Evolutionary conservation across 2,113 vertebrate genomes (phyloP).

Genomic region (Ariopsis seemanni): DNA sequence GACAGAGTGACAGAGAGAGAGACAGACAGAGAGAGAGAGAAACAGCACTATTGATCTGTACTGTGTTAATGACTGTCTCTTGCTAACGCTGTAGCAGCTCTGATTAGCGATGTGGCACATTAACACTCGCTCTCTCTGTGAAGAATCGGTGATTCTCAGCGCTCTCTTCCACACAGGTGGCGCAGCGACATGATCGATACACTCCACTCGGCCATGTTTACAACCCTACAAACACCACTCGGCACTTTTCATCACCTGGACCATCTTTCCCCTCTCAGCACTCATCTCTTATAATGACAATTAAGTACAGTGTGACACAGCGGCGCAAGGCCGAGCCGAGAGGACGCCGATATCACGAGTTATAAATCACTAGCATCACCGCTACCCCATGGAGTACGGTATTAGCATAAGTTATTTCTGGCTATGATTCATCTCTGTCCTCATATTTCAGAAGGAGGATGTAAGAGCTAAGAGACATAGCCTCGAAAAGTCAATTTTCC

Average conservation of each 20-base stretch:
- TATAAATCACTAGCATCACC: slow-evolving; percentile 31
- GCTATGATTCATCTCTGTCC: slow-evolving; percentile 31
- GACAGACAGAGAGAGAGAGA: not conserved
- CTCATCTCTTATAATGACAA: slow-evolving; percentile 5
- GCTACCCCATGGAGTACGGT: not conserved
- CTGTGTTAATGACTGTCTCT: not conserved
- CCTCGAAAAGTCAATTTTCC: not conserved
- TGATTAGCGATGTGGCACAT: not conserved
- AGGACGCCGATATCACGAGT: not conserved
- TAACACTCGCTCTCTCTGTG: not conserved
- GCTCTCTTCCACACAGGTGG: slow-evolving; percentile 1
- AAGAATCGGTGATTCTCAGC: not conserved
- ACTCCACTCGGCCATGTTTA: slow-evolving; percentile 24
- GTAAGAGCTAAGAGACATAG: not conserved
- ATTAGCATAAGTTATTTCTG: slow-evolving; percentile 35
- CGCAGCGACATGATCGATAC: slow-evolving; percentile 18
- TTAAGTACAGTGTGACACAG: slow-evolving; percentile 13
- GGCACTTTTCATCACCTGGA: not conserved
- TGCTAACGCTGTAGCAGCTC: not conserved
- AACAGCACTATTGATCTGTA: not conserved
- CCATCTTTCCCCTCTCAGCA: not conserved
- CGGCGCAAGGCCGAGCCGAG: not conserved
- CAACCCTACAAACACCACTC: not conserved
- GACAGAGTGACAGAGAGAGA: not conserved
- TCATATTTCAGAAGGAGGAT: slow-evolving; percentile 14